Evolutionary conservation across 2,113 vertebrate genomes (phyloP).

Genomic region (Oxyruncus cristatus): DNA sequence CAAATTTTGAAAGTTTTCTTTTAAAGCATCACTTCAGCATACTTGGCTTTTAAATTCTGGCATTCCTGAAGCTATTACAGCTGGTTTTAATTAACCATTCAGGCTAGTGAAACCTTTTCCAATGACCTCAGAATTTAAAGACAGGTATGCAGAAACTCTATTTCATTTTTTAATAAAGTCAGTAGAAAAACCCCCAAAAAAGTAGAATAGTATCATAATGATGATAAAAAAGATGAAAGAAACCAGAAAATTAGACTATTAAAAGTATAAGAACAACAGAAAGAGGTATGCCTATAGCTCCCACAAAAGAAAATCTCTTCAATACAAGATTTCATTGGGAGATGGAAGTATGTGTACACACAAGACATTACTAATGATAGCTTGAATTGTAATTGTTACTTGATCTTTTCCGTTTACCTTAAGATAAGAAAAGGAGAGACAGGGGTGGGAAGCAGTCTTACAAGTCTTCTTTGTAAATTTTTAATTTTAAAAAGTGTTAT

Average conservation of each 20-base stretch:
- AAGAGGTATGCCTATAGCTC: not conserved
- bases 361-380: not conserved
- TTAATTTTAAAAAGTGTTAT: not conserved
- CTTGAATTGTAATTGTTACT: conserved; percentile 11
- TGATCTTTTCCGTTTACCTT: not conserved
- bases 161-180: not conserved
- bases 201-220: not conserved
- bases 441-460: not conserved
- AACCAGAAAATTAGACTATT: not conserved
- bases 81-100: not conserved
- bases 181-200: not conserved
- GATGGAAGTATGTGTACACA: not conserved
- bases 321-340: not conserved
- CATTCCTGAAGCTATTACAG: not conserved
- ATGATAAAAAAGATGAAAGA: not conserved
- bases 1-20: not conserved
- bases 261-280: not conserved
- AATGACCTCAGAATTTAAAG: not conserved
- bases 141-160: not conserved
- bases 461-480: not conserved
- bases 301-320: conserved; percentile 33
- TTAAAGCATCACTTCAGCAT: not conserved
- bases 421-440: not conserved
- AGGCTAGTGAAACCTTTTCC: not conserved
- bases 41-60: not conserved